Evolutionary conservation across 2,888 invertebrate species (phyloP), one percentile per base, ranked within the genome.

Genomic region (Melinaea menophilus): DNA sequence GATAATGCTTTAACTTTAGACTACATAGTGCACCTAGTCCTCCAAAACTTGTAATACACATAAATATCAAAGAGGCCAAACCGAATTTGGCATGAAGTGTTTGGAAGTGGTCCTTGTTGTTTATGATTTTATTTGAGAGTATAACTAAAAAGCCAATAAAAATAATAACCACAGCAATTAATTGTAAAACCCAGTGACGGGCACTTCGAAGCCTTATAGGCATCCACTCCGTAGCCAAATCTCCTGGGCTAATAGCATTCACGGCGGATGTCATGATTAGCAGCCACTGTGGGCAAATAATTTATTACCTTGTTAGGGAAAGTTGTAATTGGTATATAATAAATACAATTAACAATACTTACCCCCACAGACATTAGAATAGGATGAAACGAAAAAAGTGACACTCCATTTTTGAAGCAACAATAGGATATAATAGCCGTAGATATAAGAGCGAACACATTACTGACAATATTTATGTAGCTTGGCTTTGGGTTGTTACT

Each of bases 191-290:
- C 91, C 91, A 91, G 72, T 91, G 91, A 45, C 91, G 84, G 57
- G 90, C 89, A 72, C 90, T 89, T 62, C 87, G 77, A 46, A 90
- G 74, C 56, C 89, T 77, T 72, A 90, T 85, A 1, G 91, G 91
- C 87, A 91, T 88, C 91, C 90, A 91, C 69, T 90, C 90, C n/a
- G 91, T 88, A 22, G 91, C 90, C 55, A 86, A 73, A 69, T 91
- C 91, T 31, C 90, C 90, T 4, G 91, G 90, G 51, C 89, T 85
- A 11, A 91, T 79, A 11, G 91, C 82, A 76, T 91, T 91, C 45
- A 91, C 79, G 33, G 90, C 91, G 55, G 88, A 79, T 12, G 89
- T 84, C 91, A 91, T 90, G 45, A 91, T 71, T 58, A 91, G 72
- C 67, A 89, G 71, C 91, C 91, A 91, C 91, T 91, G 83, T 51